Base-by-base conservation (phyloP, 2,888 invertebrate genomes). In the Ophonus ardosiacus region DNA sequence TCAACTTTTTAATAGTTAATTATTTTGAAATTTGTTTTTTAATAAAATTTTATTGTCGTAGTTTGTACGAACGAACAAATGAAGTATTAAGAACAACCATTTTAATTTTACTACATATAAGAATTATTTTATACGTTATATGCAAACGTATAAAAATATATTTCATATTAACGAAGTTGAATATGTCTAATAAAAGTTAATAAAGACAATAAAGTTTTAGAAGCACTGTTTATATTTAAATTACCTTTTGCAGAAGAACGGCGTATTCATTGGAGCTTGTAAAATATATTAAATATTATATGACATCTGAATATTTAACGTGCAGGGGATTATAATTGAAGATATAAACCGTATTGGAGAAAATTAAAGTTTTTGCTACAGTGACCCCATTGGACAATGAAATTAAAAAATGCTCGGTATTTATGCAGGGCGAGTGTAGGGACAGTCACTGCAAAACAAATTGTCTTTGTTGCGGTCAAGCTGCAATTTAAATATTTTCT, bases 251-350 rank as follows among this genome's bases (percentile, higher is more conserved):
- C 40, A 3, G 17, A 24, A 3, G 17, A 43, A 43, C 43, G 43
- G 13, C 15, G 7, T 78, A 21, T 79, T 31, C 79, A 57, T 21
- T 43, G 63, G 24, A 68, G 38, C 21, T 65, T 68, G 31, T 68
- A 68, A 68, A 51, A 81, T 65, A 40, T 81, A 81, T 63, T 81
- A 68, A 81, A 81, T 68, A 81, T 81, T 24, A 24, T 24, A 81
- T 81, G 81, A 10, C 51, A 56, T 81, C 43, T 81, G 43, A 81
- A 81, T 81, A 81, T 65, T 81, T 81, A 65, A 81, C 10, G 13
- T 68, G 21, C 68, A 21, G n/a, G n/a, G 65, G 18, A 65, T 81
- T 24, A 63, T 81, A 81, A 81, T 81, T 43, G 65, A 68, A 68
- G 68, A 24, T 15, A 68, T 68, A 68, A 68, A 68, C 38, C 38